Conservation (phyloP, 1,140 invertebrate genomes). For the Pteromalus puparum region DNA sequence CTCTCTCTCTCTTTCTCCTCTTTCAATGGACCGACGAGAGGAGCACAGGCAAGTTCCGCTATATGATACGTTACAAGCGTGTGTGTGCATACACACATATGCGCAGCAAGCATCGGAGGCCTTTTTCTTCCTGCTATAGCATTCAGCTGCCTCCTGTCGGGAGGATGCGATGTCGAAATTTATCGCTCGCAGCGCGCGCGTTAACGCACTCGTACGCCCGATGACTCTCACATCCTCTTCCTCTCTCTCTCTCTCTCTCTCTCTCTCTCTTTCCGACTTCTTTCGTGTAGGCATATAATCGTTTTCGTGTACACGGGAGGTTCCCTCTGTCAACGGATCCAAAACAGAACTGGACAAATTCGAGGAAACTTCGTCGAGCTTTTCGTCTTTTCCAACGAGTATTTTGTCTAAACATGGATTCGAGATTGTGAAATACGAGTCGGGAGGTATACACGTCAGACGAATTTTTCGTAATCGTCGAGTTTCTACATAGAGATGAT, state of each 20-base stretch:
- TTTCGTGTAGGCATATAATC: background rate
- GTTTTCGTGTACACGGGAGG: background rate
- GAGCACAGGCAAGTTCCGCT: slow-evolving; percentile 26
- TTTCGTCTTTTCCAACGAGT: no score
- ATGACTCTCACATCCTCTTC: background rate
- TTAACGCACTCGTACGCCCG: slow-evolving; percentile 17
- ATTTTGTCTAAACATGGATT: no score
- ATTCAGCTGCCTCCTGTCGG: slow-evolving; percentile 35
- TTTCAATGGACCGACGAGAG: background rate
- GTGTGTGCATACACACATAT: background rate
- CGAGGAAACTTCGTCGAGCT: no score
- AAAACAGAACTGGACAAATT: background rate
- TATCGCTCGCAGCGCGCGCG: slow-evolving; percentile 11
- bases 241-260: background rate
- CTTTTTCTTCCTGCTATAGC: background rate
- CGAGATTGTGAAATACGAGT: no score
- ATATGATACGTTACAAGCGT: background rate
- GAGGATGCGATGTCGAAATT: slow-evolving; percentile 37
- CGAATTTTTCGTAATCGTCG: no score
- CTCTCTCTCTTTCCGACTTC: background rate
- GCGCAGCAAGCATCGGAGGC: background rate
- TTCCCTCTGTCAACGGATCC: background rate
- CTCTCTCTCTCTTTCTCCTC: background rate
- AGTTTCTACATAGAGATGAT: no score
- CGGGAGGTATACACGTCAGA: no score